Conservation (phyloP, 2,113 vertebrate species). For the Murina feae region DNA sequence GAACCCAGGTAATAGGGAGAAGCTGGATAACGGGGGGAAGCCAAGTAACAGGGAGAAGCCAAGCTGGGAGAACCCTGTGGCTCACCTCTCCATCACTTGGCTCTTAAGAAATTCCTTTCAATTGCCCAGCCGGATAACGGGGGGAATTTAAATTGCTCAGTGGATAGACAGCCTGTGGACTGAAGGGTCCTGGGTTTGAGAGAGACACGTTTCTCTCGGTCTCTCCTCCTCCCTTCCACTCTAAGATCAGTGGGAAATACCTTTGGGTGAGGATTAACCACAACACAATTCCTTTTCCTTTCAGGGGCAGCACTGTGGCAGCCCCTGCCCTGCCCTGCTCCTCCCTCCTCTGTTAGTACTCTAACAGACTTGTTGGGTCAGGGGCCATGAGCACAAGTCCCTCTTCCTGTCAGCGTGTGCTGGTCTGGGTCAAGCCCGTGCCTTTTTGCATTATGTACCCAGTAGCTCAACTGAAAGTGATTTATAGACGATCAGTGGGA, state of each 20-base stretch:
- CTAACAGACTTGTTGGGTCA: slow-evolving; percentile 38
- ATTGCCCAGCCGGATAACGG: too few relatives aligned
- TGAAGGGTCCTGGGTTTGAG: too few relatives aligned
- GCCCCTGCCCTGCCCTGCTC: not conserved
- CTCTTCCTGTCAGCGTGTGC: slow-evolving; percentile 46
- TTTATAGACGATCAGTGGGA: slow-evolving; percentile 26
- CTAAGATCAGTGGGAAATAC: too few relatives aligned
- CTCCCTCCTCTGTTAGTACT: not conserved
- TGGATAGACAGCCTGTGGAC: too few relatives aligned
- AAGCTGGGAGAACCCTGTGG: too few relatives aligned
- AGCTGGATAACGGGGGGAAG: not conserved
- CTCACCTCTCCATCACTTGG: not conserved
- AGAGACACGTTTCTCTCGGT: too few relatives aligned
- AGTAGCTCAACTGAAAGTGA: slow-evolving; percentile 51
- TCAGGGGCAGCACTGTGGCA: not conserved
- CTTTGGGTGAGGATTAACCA: too few relatives aligned
- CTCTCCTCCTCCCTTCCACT: too few relatives aligned
- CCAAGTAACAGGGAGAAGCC: too few relatives aligned
- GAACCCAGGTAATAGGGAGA: not conserved
- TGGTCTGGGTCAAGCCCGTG: not conserved
- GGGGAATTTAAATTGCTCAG: too few relatives aligned
- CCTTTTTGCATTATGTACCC: slow-evolving; percentile 17
- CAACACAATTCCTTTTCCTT: not conserved
- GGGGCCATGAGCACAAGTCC: not conserved
- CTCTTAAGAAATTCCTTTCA: not conserved